Base-by-base conservation (phyloP, 1,140 invertebrate species). In the Drosophila obscura region DNA sequence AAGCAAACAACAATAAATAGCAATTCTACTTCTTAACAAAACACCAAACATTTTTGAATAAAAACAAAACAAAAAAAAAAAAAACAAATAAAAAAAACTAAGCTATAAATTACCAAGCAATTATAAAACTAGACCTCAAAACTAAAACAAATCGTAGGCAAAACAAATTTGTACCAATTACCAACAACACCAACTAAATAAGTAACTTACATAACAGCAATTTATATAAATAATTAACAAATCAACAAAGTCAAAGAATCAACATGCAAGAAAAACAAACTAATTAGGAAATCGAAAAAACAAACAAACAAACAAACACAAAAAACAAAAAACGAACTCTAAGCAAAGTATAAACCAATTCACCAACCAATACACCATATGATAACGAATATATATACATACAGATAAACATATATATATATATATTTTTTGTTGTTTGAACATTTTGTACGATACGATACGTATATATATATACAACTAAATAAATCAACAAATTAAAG, bases 401-500 rank as follows among this genome's bases (percentile, higher is more conserved):
- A 50, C 41, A 60, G 62, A 66, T 59, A 59, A 59, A 74, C 52
- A 57, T 52, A 62, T 50, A 73, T 73, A 76, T 56, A 68, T 41
- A 77, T 73, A 52, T 64, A 72, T 72, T 74, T 75, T 76, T 76
- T 76, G 73, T 76, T 76, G 73, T 76, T 76, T 68, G 63, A 76
- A 73, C 73, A 76, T 76, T 76, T 76, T 76, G 73, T 76, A 76
- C 73, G 73, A 61, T 57, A 67, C 8, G 19, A 73, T 64, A 74
- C 58, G 60, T 75, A 79, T 80, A 69, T 74, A 55, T 71, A 72
- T 79, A 58, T 44, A 80, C 75, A 71, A 74, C 75, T 58, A 75
- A 58, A 77, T 81, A 85, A 74, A 80, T 66, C 53, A 74, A 80
- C 64, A 79, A 66, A 80, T 81, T 85, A 74, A 74, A 64, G 24